Percentiles rank a stretch among this genome's conserved stretches.
Conservation (phyloP, 1,140 invertebrate genomes). For the Sinonovacula constricta region DNA sequence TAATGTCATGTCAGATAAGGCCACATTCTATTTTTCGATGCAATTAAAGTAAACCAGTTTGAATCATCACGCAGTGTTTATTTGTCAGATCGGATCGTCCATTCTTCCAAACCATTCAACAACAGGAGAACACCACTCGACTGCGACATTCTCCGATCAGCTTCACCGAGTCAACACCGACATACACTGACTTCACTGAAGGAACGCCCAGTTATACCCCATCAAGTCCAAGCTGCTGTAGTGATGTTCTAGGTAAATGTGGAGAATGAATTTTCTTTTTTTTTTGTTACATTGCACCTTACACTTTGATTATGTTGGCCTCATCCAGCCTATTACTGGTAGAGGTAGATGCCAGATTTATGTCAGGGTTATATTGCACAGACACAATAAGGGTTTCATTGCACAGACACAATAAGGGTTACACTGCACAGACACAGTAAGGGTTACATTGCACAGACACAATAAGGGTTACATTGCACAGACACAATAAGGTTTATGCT, state of each 20-base stretch:
- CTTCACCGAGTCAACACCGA: constrained; percentile 93
- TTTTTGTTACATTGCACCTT: neutral
- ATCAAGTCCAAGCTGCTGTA: constrained; percentile 84
- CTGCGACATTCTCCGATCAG: constrained; percentile 90
- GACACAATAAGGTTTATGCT: too few species aligned
- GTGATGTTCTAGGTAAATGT: constrained; percentile 74
- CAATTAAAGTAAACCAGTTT: too few species aligned
- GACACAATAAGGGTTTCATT: too few species aligned
- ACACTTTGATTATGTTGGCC: neutral
- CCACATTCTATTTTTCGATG: too few species aligned
- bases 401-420: too few species aligned
- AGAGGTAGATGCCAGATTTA: neutral
- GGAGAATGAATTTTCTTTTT: neutral
- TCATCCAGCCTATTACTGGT: neutral
- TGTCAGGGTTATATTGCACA: too few species aligned
- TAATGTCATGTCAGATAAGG: too few species aligned
- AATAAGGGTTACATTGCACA: too few species aligned
- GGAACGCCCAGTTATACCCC: constrained; percentile 98
- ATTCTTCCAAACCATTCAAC: constrained; percentile 38
- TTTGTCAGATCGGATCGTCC: constrained; percentile 20
- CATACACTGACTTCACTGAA: constrained; percentile 90
- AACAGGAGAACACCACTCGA: constrained; percentile 15
- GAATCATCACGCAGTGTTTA: too few species aligned
- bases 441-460: too few species aligned
- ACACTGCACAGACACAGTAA: too few species aligned